phyloP scores from a whole-genome alignment of 2,797 vertebrate genomes.

The Sebastes melanostomus region DNA sequence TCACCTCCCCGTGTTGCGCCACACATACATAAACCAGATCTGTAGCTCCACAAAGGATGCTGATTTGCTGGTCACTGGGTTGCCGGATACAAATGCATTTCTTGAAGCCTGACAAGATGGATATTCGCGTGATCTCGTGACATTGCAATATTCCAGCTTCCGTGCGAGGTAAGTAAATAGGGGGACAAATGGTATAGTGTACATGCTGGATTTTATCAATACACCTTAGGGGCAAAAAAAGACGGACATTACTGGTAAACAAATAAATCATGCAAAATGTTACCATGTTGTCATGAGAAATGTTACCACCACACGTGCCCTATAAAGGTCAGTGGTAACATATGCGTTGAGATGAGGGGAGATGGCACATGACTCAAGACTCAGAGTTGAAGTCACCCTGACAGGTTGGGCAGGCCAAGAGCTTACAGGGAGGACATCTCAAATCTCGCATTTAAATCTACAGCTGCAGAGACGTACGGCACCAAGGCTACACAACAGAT shows the following conservation, averaged over 20 bases:
- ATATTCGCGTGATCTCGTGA: background rate
- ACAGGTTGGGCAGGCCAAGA: conserved; percentile 38
- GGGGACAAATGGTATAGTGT: background rate
- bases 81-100: too few relatives aligned
- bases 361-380: conserved; percentile 41
- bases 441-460: conserved; percentile 52
- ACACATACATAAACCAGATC: too few relatives aligned
- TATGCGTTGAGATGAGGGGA: conserved; percentile 53
- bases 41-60: too few relatives aligned
- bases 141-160: background rate
- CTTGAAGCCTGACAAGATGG: accelerated
- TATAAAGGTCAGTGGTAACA: conserved; percentile 65
- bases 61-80: too few relatives aligned
- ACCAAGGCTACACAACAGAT: conserved; percentile 20
- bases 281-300: conserved; percentile 49
- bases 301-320: conserved; percentile 33
- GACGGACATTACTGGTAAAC: conserved; percentile 2
- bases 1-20: too few relatives aligned
- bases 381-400: conserved; percentile 44
- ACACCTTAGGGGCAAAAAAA: background rate
- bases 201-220: background rate
- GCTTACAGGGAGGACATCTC: conserved; percentile 29
- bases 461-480: conserved; percentile 33
- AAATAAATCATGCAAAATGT: conserved; percentile 53
- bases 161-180: background rate